Evolutionary conservation across 1,140 invertebrate species (phyloP).

Genomic region (Aculops lycopersici): DNA sequence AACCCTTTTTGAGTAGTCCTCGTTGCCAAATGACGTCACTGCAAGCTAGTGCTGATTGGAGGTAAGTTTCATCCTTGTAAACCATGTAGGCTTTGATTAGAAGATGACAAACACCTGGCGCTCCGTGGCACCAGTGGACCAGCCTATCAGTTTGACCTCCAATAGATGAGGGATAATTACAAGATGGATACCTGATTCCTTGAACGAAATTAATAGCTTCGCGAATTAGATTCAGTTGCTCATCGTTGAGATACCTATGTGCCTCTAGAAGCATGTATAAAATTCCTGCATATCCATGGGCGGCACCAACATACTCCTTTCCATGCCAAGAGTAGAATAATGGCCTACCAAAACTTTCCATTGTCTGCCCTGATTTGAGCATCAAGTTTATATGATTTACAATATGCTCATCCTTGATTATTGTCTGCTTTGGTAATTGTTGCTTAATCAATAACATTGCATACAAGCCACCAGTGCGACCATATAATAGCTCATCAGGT

Average conservation of each 20-base stretch:
- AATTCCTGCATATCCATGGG: slow-evolving; percentile 57
- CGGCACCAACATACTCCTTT: slow-evolving; percentile 50
- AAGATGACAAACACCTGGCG: slow-evolving; percentile 47
- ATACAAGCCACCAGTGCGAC: slow-evolving; percentile 48
- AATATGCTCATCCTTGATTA: slow-evolving; percentile 17
- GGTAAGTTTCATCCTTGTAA: slow-evolving; percentile 35
- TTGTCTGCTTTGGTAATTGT: slow-evolving; percentile 13
- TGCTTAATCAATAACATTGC: slow-evolving; percentile 33
- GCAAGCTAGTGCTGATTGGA: slow-evolving; percentile 31
- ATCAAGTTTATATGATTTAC: slow-evolving; percentile 27
- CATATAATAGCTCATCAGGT: slow-evolving; percentile 52
- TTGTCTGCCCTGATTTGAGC: slow-evolving; percentile 27
- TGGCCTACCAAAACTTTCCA: slow-evolving; percentile 20
- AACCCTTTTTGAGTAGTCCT: slow-evolving; percentile 57
- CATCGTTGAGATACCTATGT: slow-evolving; percentile 19
- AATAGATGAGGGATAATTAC: slow-evolving; percentile 43
- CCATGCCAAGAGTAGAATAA: slow-evolving; percentile 57
- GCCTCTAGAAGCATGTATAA: slow-evolving; percentile 40
- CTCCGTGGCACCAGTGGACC: slow-evolving; percentile 83
- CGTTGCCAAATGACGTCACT: slow-evolving; percentile 46
- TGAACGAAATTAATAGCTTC: slow-evolving; percentile 31
- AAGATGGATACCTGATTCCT: slow-evolving; percentile 28
- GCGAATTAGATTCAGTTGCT: slow-evolving; percentile 21
- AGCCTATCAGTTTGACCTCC: slow-evolving; percentile 35
- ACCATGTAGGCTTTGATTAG: slow-evolving; percentile 36